These are phyloP conservation scores for Tenodera sinensis DNA, from an alignment of 2,888 invertebrate genomes.

Conservation along the genomic window DNA sequence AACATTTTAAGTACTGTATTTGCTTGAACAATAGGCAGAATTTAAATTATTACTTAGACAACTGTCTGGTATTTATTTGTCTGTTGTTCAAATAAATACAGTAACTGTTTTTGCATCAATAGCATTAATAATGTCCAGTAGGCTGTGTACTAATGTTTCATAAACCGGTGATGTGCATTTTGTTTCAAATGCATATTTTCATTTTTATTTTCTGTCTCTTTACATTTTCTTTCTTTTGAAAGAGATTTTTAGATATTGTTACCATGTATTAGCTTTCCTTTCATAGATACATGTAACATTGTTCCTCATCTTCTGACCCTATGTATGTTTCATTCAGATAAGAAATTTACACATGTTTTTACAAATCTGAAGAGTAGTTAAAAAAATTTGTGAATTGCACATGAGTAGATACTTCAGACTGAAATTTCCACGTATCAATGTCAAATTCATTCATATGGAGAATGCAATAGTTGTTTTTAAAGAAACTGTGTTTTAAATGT, in stretches of 20 bases:
- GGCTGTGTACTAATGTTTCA: neutral
- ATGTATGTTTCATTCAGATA: neutral
- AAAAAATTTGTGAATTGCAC: neutral
- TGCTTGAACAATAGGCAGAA: neutral
- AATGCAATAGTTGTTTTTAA: neutral
- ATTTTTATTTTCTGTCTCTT: neutral
- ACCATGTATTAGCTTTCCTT: neutral
- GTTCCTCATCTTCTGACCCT: neutral
- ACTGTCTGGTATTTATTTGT: neutral
- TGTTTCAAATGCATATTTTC: neutral
- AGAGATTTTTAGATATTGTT: neutral
- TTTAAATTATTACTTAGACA: conserved; percentile 6
- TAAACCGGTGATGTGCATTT: neutral
- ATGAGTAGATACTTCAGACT: neutral
- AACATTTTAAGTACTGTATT: neutral
- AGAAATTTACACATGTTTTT: neutral
- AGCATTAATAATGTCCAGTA: neutral
- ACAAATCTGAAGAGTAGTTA: neutral
- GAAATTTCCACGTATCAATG: neutral
- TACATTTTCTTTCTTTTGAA: neutral
- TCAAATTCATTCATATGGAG: neutral
- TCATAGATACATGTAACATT: neutral
- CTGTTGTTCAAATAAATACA: conserved; percentile 3
- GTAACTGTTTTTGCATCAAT: neutral
- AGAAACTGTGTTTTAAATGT: neutral